These are phyloP conservation scores for Henricia sp. DNA, from an alignment of 53 echinoderm and acorn worm species.

Conservation along the genomic window DNA sequence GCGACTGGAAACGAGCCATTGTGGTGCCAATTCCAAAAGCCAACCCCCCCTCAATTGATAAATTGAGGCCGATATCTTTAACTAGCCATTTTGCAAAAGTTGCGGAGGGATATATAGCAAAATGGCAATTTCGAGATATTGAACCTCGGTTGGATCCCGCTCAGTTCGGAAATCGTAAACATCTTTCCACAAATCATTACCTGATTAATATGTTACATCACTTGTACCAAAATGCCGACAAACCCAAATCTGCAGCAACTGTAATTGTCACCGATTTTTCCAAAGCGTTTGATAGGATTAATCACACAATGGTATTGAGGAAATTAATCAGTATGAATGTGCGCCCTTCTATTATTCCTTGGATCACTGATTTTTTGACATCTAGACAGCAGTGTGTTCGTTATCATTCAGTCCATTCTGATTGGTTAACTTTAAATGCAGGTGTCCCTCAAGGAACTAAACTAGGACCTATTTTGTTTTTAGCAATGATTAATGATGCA, in stretches of 20 bases:
- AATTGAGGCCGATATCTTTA: conserved; percentile 1
- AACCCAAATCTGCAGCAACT: background rate
- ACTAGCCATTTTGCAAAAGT: conserved; percentile 41
- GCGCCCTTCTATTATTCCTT: background rate
- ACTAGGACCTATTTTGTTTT: conserved; percentile 22
- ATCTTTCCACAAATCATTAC: conserved; percentile 19
- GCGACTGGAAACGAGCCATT: conserved; percentile 12
- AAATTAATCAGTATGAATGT: conserved; percentile 12
- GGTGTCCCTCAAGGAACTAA: conserved; percentile 40
- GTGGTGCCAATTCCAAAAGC: background rate
- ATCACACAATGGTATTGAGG: background rate
- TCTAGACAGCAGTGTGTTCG: conserved; percentile 5
- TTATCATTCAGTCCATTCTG: conserved; percentile 13
- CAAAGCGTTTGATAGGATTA: conserved; percentile 5
- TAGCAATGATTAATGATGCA: conserved; percentile 19
- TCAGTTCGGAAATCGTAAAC: conserved; percentile 13
- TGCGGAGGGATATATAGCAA: conserved; percentile 2
- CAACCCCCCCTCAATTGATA: background rate
- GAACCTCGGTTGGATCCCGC: background rate
- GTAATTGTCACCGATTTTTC: background rate
- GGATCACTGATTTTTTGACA: background rate
- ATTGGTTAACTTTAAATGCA: conserved; percentile 16
- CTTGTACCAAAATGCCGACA: background rate
- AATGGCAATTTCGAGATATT: background rate
- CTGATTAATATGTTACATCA: conserved; percentile 10